A percentile compares a stretch with the other conserved stretches of the same genome.
phyloP scores from a whole-genome alignment of 2,113 vertebrate species.

The Nothobranchius furzeri region DNA sequence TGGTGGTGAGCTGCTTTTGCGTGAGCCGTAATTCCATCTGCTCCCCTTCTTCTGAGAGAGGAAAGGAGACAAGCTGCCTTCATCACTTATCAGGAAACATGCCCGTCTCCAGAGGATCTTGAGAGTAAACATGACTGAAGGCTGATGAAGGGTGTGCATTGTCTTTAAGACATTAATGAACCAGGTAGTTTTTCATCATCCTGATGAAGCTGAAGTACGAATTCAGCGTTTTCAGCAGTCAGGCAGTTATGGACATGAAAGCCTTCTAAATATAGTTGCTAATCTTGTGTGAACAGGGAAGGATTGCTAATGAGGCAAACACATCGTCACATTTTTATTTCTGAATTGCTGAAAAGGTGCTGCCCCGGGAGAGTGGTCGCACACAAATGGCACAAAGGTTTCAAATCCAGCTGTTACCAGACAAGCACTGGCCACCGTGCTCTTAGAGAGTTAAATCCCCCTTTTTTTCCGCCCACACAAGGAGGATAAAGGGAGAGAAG shows the following conservation, averaged over 20 bases:
- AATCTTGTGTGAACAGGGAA: conserved; percentile 41
- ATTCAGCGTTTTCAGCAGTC: conserved; percentile 1
- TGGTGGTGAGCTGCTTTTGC: conserved; percentile 42
- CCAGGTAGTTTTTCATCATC: conserved; percentile 34
- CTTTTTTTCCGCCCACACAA: conserved; percentile 40
- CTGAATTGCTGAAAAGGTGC: neutral
- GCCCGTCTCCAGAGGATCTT: conserved; percentile 35
- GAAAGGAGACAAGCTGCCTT: conserved; percentile 37
- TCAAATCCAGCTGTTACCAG: conserved; percentile 61
- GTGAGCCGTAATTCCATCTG: conserved; percentile 57
- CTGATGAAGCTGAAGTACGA: conserved; percentile 10
- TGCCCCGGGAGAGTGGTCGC: conserved; percentile 1
- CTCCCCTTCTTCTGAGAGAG: conserved; percentile 29
- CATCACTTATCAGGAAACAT: conserved; percentile 34
- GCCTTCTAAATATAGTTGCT: conserved; percentile 47
- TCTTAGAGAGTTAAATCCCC: conserved; percentile 58
- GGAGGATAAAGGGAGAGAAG: conserved; percentile 20
- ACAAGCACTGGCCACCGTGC: conserved; percentile 57
- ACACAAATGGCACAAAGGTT: conserved; percentile 52
- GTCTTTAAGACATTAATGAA: conserved; percentile 56
- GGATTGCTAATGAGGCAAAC: conserved; percentile 37
- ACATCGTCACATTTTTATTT: conserved; percentile 11
- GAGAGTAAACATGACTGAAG: conserved; percentile 40
- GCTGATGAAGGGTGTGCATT: conserved; percentile 35
- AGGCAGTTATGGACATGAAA: conserved; percentile 8